Evolutionary conservation across 2,797 vertebrate species (phyloP), one percentile per base, ranked within the genome.

Genomic region (Sebastes kiyomatsui): DNA sequence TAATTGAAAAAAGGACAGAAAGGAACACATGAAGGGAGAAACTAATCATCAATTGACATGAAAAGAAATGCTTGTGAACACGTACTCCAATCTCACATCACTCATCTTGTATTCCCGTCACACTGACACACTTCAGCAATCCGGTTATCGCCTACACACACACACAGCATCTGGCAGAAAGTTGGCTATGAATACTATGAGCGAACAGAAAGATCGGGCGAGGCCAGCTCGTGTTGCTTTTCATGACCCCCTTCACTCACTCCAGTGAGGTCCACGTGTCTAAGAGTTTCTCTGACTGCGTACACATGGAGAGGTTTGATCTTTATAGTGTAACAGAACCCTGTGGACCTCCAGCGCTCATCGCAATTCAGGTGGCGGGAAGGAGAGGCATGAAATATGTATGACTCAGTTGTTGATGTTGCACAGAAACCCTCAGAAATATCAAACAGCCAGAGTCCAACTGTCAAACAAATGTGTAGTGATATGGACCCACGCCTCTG

Each of bases 331-430:
- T 79, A 80, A 80, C 77, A 80, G 80, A 88, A 80, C 80, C 75
- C 54, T 7, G 65, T 72, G 67, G 83, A 90, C 72, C 69, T 73
- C 22, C 52, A 62, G 59, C 4, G 1, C 85, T 90, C 83, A 89
- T 91, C 76, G 33, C 72, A 67, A 88, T 90, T 85, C 87, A 46
- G 65, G 62, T 38, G 20, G 81, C 11, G 25, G 68, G 67, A 32
- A 77, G 69, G 54, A 86, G 76, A 72, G 28, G 52, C 82, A 88
- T 91, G 83, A 92, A 92, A 92, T 83, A 92, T 92, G 76, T 79
- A 94, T 90, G 69, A 20, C 18, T 59, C 56, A 11, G 72, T 81
- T 91, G 86, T 82, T 89, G 83, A 84, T 84, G 79, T 78, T 42
- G 73, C 82, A 77, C 67, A 87, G 71, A 88, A 87, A 82, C 62